A percentile compares a stretch with the other conserved stretches of the same genome.
phyloP scores from a whole-genome alignment of 2,797 vertebrate genomes.

The Crotalus adamanteus region DNA sequence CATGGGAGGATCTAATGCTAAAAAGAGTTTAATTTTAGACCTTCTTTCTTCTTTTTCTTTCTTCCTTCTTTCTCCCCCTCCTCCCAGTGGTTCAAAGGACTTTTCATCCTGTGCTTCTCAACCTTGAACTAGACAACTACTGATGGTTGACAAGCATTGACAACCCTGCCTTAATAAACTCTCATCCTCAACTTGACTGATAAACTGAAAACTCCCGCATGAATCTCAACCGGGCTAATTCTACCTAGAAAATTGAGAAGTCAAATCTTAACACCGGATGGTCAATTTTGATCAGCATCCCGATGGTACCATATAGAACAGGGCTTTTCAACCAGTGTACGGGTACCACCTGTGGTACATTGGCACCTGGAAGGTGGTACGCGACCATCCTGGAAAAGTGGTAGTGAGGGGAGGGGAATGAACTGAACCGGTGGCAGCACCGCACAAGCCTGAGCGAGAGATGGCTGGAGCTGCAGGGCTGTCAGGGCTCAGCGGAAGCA shows the following conservation, averaged over 20 bases:
- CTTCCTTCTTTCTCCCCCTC: neutral
- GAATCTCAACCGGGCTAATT: neutral
- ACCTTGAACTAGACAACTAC: neutral
- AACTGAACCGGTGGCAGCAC: too few relatives aligned
- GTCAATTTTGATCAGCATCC: neutral
- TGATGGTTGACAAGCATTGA: neutral
- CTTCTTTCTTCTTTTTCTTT: neutral
- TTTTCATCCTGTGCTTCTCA: neutral
- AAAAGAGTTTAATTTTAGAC: neutral
- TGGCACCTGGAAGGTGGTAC: too few relatives aligned
- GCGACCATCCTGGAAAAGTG: too few relatives aligned
- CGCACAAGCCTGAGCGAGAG: too few relatives aligned
- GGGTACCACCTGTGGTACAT: too few relatives aligned
- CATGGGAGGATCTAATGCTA: neutral
- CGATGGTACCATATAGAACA: neutral
- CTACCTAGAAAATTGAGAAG: neutral
- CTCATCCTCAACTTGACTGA: neutral
- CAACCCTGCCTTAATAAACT: neutral
- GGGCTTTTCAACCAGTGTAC: too few relatives aligned
- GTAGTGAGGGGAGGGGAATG: too few relatives aligned
- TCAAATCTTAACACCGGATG: neutral
- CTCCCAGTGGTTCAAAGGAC: neutral
- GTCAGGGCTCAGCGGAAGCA: too few relatives aligned
- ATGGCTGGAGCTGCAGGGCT: too few relatives aligned
- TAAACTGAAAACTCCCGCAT: neutral